Evolutionary conservation across 2,888 invertebrate genomes (phyloP).

Genomic region (Nesidiocoris tenuis): DNA sequence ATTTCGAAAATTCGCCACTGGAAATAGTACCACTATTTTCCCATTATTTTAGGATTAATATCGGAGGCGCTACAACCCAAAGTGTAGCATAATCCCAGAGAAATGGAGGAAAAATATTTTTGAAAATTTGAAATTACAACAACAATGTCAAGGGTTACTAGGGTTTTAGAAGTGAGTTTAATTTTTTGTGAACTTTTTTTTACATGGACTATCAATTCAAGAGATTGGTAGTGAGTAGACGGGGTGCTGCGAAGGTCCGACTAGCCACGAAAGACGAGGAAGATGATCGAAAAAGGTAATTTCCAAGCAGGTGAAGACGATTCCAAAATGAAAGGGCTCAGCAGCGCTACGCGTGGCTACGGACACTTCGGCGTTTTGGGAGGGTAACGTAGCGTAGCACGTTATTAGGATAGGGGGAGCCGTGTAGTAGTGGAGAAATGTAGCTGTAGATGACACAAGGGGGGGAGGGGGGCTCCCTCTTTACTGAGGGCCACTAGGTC

Average conservation of each 20-base stretch:
- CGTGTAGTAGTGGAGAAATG: background rate
- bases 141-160: too few relatives aligned
- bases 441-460: background rate
- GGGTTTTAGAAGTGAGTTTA: too few relatives aligned
- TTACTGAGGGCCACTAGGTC: conserved; percentile 30
- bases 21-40: too few relatives aligned
- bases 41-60: too few relatives aligned
- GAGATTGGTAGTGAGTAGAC: background rate
- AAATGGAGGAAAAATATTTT: too few relatives aligned
- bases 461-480: background rate
- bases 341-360: background rate
- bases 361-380: background rate
- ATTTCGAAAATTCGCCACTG: too few relatives aligned
- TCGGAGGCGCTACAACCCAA: too few relatives aligned
- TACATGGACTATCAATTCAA: too few relatives aligned
- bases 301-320: background rate
- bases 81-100: too few relatives aligned
- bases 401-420: too few relatives aligned
- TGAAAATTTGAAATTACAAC: too few relatives aligned
- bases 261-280: background rate
- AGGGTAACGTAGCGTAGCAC: background rate
- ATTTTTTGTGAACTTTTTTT: too few relatives aligned
- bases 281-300: background rate
- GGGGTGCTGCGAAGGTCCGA: background rate
- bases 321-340: background rate